Evolutionary conservation across 2,797 vertebrate species (phyloP).

Genomic region (Vespertilio murinus): DNA sequence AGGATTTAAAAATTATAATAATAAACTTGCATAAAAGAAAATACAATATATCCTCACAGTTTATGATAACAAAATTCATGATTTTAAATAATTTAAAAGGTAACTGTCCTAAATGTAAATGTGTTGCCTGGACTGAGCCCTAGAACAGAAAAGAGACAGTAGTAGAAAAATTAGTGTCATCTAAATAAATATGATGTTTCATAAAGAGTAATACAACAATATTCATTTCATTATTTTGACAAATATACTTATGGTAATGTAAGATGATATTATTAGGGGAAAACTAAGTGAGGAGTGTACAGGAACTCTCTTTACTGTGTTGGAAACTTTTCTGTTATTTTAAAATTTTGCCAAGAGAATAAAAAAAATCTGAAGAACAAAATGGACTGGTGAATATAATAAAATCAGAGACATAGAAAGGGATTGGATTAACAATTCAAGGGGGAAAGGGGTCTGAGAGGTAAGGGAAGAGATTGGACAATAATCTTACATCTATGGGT

Average conservation of each 20-base stretch:
- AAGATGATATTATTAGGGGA: not conserved
- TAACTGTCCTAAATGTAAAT: not conserved
- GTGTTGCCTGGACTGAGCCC: fast-evolving
- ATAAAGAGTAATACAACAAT: not conserved
- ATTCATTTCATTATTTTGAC: not conserved
- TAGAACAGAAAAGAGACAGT: not conserved
- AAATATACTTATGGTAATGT: not conserved
- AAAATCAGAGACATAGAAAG: too few species aligned
- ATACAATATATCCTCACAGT: too few species aligned
- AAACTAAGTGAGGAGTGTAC: not conserved
- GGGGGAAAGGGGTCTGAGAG: too few species aligned
- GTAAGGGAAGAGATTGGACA: too few species aligned
- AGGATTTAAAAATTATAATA: not conserved
- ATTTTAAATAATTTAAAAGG: not conserved
- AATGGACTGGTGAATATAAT: too few species aligned
- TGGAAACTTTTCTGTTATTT: not conserved
- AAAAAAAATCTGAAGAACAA: too few species aligned
- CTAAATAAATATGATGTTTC: not conserved
- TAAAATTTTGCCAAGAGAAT: not conserved
- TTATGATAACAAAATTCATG: not conserved
- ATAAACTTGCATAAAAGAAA: not conserved
- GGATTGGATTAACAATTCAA: too few species aligned
- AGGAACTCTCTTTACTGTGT: not conserved
- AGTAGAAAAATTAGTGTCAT: not conserved
- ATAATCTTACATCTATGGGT: too few species aligned